These are phyloP conservation scores for Temnothorax nylanderi DNA, from an alignment of 1,140 invertebrate genomes.

Conservation along the genomic window DNA sequence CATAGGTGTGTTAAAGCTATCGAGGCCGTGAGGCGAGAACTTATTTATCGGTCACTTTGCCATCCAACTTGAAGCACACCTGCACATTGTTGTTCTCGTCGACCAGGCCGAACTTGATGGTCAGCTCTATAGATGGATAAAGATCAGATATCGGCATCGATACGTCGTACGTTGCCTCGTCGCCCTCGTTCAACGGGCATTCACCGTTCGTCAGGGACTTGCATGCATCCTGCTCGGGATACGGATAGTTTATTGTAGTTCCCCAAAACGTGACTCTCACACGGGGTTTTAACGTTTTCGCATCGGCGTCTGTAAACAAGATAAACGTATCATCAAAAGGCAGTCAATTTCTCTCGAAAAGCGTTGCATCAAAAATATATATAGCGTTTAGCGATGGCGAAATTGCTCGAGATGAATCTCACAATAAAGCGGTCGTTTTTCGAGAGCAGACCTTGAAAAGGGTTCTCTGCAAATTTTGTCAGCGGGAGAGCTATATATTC, in stretches of 20 bases:
- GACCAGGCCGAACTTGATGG: conserved; percentile 69
- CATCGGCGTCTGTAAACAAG: conserved; percentile 65
- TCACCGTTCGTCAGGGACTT: conserved; percentile 57
- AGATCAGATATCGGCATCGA: conserved; percentile 69
- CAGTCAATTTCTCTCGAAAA: too few species aligned
- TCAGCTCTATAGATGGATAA: conserved; percentile 74
- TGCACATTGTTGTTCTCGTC: conserved; percentile 57
- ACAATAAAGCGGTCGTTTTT: background rate
- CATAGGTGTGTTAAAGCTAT: background rate
- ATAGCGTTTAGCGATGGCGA: background rate
- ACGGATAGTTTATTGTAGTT: conserved; percentile 39
- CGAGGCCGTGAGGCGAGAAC: background rate
- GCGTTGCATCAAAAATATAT: too few species aligned
- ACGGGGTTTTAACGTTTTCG: conserved; percentile 61
- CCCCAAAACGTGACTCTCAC: conserved; percentile 63
- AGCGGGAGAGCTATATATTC: background rate
- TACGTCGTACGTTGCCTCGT: conserved; percentile 75
- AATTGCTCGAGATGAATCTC: background rate
- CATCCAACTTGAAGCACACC: conserved; percentile 71
- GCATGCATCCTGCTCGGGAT: conserved; percentile 76
- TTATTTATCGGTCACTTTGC: conserved; percentile 45
- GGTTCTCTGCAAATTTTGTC: background rate
- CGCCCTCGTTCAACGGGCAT: conserved; percentile 76
- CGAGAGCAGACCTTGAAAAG: background rate
- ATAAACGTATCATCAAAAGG: background rate